Conservation (phyloP, 1,140 invertebrate genomes). For the Tetragonula clypearis region DNA sequence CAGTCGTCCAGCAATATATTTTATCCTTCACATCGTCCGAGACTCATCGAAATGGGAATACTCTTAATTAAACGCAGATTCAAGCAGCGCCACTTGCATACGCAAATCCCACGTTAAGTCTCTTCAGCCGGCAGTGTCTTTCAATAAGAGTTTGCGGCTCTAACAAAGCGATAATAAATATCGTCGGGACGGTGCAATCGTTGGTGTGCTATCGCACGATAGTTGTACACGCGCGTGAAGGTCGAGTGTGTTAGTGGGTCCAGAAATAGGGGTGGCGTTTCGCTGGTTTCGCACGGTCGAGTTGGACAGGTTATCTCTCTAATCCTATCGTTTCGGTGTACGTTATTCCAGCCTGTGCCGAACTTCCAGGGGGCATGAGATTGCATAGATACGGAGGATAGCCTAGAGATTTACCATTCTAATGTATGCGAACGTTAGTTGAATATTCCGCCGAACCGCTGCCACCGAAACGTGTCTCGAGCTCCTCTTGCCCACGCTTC, state of each 20-base stretch:
- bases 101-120: neutral
- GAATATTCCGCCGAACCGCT: conserved; percentile 37
- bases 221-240: neutral
- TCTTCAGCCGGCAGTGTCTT: neutral
- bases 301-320: conserved; percentile 53
- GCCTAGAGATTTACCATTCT: conserved; percentile 51
- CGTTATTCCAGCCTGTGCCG: conserved; percentile 21
- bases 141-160: conserved; percentile 33
- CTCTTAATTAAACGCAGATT: neutral
- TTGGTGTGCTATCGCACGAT: neutral
- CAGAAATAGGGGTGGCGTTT: conserved; percentile 25
- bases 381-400: conserved; percentile 54
- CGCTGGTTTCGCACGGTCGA: conserved; percentile 48
- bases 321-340: conserved; percentile 49
- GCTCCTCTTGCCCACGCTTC: neutral
- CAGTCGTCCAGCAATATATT: neutral
- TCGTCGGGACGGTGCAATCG: neutral
- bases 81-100: too few species aligned
- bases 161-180: conserved; percentile 46
- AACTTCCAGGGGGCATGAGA: conserved; percentile 51
- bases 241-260: conserved; percentile 3
- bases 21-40: too few species aligned
- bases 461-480: conserved; percentile 11
- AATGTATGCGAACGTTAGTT: conserved; percentile 54
- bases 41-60: neutral